Evolutionary conservation across 2,888 invertebrate genomes (phyloP).

Genomic region (Xiphydria camelus): DNA sequence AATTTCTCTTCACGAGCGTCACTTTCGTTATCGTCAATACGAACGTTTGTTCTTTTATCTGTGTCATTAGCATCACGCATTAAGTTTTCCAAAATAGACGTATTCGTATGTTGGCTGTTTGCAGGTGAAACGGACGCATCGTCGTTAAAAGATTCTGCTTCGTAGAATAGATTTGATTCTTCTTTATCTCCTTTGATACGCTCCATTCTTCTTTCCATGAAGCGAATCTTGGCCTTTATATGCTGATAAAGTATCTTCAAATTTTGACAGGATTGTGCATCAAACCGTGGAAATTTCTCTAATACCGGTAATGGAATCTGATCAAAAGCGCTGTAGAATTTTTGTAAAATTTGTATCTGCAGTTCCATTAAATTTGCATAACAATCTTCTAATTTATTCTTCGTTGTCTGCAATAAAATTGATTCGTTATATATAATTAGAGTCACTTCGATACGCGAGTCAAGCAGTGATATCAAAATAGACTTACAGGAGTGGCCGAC

Average conservation of each 20-base stretch:
- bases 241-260: conserved; percentile 65
- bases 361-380: conserved; percentile 57
- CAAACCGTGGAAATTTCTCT: conserved; percentile 66
- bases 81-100: not conserved
- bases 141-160: conserved; percentile 8
- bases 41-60: not conserved
- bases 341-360: conserved; percentile 67
- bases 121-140: conserved; percentile 2
- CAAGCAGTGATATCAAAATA: conserved; percentile 9
- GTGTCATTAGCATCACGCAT: not conserved
- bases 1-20: not conserved
- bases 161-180: conserved; percentile 9
- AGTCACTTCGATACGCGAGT: conserved; percentile 5
- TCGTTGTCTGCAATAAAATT: conserved; percentile 30
- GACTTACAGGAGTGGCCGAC: conserved; percentile 35
- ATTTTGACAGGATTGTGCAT: conserved; percentile 62
- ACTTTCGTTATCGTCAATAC: not conserved
- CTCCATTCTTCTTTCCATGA: conserved; percentile 48
- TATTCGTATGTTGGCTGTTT: no score
- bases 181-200: conserved; percentile 11
- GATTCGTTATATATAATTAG: conserved; percentile 3
- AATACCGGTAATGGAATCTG: conserved; percentile 67
- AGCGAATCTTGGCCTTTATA: conserved; percentile 62
- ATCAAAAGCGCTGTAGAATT: conserved; percentile 66
- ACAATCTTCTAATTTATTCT: conserved; percentile 34